Conservation (phyloP, 2,113 vertebrate genomes). For the Gila orcuttii region DNA sequence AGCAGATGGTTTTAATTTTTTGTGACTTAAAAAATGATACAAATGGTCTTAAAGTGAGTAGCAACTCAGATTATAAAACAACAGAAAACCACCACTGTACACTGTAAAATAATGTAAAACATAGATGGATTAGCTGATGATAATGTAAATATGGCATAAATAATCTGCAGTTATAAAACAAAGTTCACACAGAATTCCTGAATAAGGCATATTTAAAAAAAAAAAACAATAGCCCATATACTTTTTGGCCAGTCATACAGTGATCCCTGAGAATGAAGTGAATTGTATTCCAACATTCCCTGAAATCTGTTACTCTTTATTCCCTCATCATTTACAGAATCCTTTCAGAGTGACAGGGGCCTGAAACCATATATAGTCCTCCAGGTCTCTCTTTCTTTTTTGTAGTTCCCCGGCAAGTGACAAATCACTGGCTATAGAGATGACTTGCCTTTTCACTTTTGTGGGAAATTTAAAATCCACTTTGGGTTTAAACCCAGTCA, state of each 20-base stretch:
- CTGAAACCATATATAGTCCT: constrained; percentile 95
- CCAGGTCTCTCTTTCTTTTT: constrained; percentile 61
- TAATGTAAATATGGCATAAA: constrained; percentile 17
- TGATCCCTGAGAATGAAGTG: constrained; percentile 41
- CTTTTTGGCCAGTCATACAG: not conserved
- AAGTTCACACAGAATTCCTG: not conserved
- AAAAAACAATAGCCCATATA: not conserved
- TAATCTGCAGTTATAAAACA: constrained; percentile 19
- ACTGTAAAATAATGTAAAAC: not conserved
- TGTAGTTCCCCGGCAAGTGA: not conserved
- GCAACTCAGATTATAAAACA: not conserved
- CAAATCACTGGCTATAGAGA: constrained; percentile 80
- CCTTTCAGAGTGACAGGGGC: constrained; percentile 88
- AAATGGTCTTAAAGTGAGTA: not conserved
- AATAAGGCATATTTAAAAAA: constrained; percentile 4
- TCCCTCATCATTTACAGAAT: constrained; percentile 75
- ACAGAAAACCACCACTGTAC: not conserved
- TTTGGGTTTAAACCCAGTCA: constrained; percentile 91
- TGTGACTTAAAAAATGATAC: not conserved
- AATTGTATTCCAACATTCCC: constrained; percentile 2
- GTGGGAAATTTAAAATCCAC: constrained; percentile 86
- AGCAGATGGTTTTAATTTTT: not conserved
- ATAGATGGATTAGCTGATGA: not conserved
- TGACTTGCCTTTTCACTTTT: constrained; percentile 81
- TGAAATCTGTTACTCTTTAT: constrained; percentile 30